Evolutionary conservation across 2,888 invertebrate species (phyloP).

Genomic region (Hemithea aestivaria): DNA sequence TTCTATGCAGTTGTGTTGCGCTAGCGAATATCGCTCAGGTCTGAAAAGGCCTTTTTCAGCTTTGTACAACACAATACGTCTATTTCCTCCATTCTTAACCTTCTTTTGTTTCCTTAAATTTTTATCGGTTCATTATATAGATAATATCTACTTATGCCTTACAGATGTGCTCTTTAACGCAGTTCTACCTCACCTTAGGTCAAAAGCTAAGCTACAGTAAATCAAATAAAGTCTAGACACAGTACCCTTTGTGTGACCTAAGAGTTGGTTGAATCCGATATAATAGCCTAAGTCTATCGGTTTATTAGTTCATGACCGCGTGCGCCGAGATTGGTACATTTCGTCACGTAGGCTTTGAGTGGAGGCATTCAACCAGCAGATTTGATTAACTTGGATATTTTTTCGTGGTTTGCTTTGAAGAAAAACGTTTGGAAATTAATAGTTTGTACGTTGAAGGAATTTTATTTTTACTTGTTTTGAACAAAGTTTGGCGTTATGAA

Average conservation of each 20-base stretch:
- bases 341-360: constrained; percentile 21
- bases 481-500: constrained; percentile 1
- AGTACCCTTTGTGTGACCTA: constrained; percentile 27
- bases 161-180: no score
- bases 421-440: constrained; percentile 18
- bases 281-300: background rate
- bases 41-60: no score
- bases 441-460: background rate
- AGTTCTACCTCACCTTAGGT: no score
- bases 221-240: constrained; percentile 21
- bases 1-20: no score
- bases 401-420: constrained; percentile 13
- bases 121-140: no score
- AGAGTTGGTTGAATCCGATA: constrained; percentile 1
- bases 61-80: no score
- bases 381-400: constrained; percentile 21
- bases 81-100: no score
- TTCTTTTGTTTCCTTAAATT: no score
- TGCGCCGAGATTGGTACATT: constrained; percentile 17
- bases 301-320: constrained; percentile 15
- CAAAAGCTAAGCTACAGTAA: no score
- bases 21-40: no score
- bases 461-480: no score
- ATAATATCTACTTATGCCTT: no score
- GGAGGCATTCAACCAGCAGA: constrained; percentile 24